Base-by-base conservation (phyloP, 64 coral and sea anemone species). In the Porites australiensis region DNA sequence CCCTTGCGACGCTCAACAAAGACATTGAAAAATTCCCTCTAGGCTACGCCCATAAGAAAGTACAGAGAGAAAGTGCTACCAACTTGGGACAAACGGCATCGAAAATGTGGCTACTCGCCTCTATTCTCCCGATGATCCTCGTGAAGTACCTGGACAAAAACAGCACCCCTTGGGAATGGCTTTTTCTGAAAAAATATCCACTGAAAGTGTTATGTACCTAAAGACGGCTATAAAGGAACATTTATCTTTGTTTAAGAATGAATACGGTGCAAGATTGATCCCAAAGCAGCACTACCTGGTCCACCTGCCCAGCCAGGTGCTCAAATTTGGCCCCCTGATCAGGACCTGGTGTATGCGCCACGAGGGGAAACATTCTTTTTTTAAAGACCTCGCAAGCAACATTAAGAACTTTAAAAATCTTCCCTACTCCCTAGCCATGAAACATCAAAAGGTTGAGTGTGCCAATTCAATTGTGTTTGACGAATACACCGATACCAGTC, bases 241-340 rank as follows among this genome's bases (percentile, higher is more conserved):
- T 64, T 53, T 90, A 19, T 44, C 2, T 15, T 2, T 47, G 27
- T 86, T 92, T 44, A 92, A 87, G 18, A 83, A 70, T 21, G 10
- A 79, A 4, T 87, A 65, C 50, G 55, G 47, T 6, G 72, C 43
- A 20, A 60, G 59, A 20, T 86, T 92, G 20, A 92, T 62, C 13
- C 85, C 85, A n/a, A 88, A 74, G 57, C 85, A 88, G 19, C 85
- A 88, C 43, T 88, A 43, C 69, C 18, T 88, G 11, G 70, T 88
- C 37, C 85, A 88, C 53, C 50, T 88, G 27, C 70, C 85, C 37
- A 58, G 19, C 13, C 70, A 59, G 27, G 58, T 74, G 15, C 16
- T 88, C 8, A 48, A 88, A 19, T 88, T 88, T 58, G 85, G 85
- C 2, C 85, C 70, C 4, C 50, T 88, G 9, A 88, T 74, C 19